Evolutionary conservation across 2,888 invertebrate species (phyloP), one percentile per base, ranked within the genome.

Genomic region (Liodrosophila aerea): DNA sequence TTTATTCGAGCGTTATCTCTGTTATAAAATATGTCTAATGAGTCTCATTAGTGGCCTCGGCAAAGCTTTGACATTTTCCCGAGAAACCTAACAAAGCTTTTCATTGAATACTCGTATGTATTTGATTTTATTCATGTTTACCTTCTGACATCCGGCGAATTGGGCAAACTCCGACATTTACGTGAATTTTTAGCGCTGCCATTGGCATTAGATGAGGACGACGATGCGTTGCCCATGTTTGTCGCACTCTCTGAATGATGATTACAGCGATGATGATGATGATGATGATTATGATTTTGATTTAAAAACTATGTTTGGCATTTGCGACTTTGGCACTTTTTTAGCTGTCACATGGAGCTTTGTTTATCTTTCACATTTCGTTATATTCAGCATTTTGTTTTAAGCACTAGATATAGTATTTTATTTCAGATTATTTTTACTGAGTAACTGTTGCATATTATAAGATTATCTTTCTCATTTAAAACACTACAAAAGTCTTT

Each of bases 61-160:
- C 57, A 66, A 40, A 56, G 12, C 30, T 41, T 52, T 54, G 54
- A 49, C 51, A 43, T 52, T 53, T 81, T 76, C 36, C 37, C 1
- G 4, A 34, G 58, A 58, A 59, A 49, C 53, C 13, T 30, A 15
- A 34, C 34, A 57, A 45, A 59, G 56, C 41, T 40, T 31, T 60
- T 45, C 54, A 41, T 41, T 45, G 27, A 31, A 45, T 33, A 41
- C n/a, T n/a, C n/a, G n/a, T 56, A 4, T 34, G 11, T 13, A 30
- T 8, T 49, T 7, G 12, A 16, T 22, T 7, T n/a, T 47, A 11
- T 31, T 7, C 15, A 27, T 30, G 8, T 57, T 93, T 93, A 94
- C 94, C 94, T 94, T 90, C 94, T 91, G 64, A 93, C 93, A 92
- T 94, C 94, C 81, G 94, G 95, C 53, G 95, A 95, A 71, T 94